phyloP scores from a whole-genome alignment of 1,140 invertebrate genomes.

The Bombyx mandarina region DNA sequence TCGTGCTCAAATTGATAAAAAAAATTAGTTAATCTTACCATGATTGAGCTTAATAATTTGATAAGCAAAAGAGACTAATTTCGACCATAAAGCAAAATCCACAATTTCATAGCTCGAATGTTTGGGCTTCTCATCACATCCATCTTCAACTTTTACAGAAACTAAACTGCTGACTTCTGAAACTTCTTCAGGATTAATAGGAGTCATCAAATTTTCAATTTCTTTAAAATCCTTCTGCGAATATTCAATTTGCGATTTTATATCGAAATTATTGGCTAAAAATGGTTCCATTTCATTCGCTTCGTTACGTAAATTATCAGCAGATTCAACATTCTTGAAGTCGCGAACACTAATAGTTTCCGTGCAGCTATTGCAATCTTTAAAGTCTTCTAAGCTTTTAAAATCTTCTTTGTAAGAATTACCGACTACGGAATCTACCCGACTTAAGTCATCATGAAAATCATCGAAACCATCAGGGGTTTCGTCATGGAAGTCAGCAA shows the following conservation, averaged over 20 bases:
- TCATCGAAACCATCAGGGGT: slow-evolving; percentile 18
- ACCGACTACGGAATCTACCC: slow-evolving; percentile 19
- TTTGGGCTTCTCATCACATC: too few species aligned
- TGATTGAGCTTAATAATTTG: slow-evolving; percentile 42
- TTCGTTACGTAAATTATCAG: slow-evolving; percentile 23
- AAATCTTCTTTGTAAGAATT: slow-evolving; percentile 26
- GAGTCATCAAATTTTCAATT: slow-evolving; percentile 31
- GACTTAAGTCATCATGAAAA: slow-evolving; percentile 21
- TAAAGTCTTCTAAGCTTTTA: slow-evolving; percentile 19
- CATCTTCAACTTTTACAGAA: too few species aligned
- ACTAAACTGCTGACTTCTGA: slow-evolving; percentile 14
- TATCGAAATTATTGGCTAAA: slow-evolving; percentile 28
- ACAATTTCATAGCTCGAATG: too few species aligned
- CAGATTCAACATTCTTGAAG: slow-evolving; percentile 7
- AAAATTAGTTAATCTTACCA: slow-evolving; percentile 24
- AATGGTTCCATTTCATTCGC: slow-evolving; percentile 21
- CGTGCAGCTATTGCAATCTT: slow-evolving; percentile 16
- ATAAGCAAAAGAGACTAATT: slow-evolving; percentile 49
- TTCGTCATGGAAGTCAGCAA: slow-evolving; percentile 26
- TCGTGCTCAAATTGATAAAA: background rate
- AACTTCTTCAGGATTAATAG: slow-evolving; percentile 15
- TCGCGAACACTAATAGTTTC: slow-evolving; percentile 15
- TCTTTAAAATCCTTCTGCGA: slow-evolving; percentile 36
- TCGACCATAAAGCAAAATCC: slow-evolving; percentile 32
- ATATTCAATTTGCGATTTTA: slow-evolving; percentile 33